Conservation (phyloP, 2,888 invertebrate genomes). For the Diogma glabrata region DNA sequence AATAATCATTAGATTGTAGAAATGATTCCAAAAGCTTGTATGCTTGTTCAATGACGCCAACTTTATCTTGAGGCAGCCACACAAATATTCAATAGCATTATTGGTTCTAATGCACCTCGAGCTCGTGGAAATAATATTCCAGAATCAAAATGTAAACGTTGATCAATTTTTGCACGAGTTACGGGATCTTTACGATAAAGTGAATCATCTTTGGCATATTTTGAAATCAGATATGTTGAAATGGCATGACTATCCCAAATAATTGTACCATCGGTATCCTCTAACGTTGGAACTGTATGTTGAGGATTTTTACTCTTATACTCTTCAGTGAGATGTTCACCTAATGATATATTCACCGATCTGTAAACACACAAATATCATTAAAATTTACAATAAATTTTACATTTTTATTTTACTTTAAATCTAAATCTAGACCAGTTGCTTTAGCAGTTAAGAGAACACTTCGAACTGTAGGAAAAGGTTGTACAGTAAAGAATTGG, state of each 20-base stretch:
- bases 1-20: background rate
- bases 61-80: background rate
- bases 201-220: background rate
- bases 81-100: background rate
- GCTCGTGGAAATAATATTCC: slow-evolving; percentile 1
- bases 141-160: slow-evolving; percentile 3
- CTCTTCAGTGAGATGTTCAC: background rate
- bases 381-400: background rate
- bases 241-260: slow-evolving; percentile 4
- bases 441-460: background rate
- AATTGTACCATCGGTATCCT: background rate
- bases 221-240: slow-evolving; percentile 1
- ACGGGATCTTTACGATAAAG: slow-evolving; percentile 3
- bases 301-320: slow-evolving; percentile 4
- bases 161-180: background rate
- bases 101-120: slow-evolving; percentile 3
- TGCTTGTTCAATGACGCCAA: background rate
- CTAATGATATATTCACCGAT: too few species aligned
- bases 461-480: background rate
- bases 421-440: slow-evolving; percentile 5
- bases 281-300: background rate
- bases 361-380: too few species aligned
- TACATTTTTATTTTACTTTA: background rate
- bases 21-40: background rate
- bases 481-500: background rate